phyloP scores from a whole-genome alignment of 2,113 vertebrate species.

The Sigmodon hispidus region DNA sequence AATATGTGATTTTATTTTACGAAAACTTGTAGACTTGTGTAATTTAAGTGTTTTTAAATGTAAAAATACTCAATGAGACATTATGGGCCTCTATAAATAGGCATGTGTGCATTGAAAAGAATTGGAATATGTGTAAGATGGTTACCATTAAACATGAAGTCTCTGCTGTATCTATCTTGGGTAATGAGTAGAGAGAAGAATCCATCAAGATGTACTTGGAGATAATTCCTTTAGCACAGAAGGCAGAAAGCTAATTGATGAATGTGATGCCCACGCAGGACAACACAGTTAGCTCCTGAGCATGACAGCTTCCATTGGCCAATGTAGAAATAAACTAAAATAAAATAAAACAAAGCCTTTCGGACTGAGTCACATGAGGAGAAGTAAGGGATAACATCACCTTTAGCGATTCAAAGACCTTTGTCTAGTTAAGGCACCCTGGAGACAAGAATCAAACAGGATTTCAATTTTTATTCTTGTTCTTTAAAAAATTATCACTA shows the following conservation, averaged over 20 bases:
- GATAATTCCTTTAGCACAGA: constrained; percentile 75
- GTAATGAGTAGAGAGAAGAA: constrained; percentile 75
- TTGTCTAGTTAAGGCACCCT: neutral
- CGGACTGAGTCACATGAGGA: neutral
- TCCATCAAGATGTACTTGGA: constrained; percentile 74
- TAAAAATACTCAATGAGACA: constrained; percentile 35
- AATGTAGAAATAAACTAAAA: constrained; percentile 42
- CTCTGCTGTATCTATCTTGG: constrained; percentile 58
- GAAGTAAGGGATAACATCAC: neutral
- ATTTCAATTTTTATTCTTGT: neutral
- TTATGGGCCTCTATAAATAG: constrained; percentile 33
- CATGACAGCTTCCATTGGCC: constrained; percentile 45
- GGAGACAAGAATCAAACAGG: neutral
- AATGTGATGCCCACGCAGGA: constrained; percentile 42
- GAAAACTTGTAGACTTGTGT: neutral
- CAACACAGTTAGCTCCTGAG: constrained; percentile 59
- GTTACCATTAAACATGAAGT: constrained; percentile 61
- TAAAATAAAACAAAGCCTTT: neutral
- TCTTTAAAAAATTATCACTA: neutral
- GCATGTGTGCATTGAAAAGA: constrained; percentile 19
- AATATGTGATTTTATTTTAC: constrained; percentile 55
- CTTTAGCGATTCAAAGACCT: neutral
- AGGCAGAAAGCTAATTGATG: constrained; percentile 66
- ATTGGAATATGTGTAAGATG: constrained; percentile 35
- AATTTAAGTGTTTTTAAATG: constrained; percentile 59